A percentile compares a stretch with the other conserved stretches of the same genome.
These are phyloP conservation scores for Drosophila sucinea DNA, from an alignment of 1,140 invertebrate genomes.

Conservation along the genomic window DNA sequence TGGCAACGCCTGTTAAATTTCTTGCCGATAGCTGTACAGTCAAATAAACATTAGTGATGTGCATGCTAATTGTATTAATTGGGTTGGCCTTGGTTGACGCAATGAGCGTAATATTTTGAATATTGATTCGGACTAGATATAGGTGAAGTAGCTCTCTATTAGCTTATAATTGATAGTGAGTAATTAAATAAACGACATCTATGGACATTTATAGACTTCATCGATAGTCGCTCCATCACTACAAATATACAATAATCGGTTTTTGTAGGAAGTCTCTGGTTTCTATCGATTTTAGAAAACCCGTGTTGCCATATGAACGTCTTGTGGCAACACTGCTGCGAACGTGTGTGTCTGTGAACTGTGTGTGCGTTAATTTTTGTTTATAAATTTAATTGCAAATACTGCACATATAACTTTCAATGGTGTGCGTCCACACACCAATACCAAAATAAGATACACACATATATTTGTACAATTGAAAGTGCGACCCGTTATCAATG, in stretches of 20 bases:
- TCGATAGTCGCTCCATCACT: too few species aligned
- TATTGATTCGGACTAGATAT: too few species aligned
- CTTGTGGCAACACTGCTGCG: conserved; percentile 6
- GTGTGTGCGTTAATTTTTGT: conserved; percentile 71
- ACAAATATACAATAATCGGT: too few species aligned
- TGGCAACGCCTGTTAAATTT: not conserved
- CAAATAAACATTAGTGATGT: not conserved
- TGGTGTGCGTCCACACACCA: conserved; percentile 65
- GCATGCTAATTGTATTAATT: not conserved
- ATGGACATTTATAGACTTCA: too few species aligned
- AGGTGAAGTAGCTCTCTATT: too few species aligned
- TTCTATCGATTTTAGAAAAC: conserved; percentile 8
- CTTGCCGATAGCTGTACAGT: not conserved
- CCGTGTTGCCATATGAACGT: not conserved
- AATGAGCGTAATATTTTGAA: not conserved
- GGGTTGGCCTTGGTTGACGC: not conserved
- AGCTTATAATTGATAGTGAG: too few species aligned
- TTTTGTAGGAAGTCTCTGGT: too few species aligned
- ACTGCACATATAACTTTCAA: conserved; percentile 63
- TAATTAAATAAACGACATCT: too few species aligned
- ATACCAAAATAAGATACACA: conserved; percentile 42
- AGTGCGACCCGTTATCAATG: conserved; percentile 70
- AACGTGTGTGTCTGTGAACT: conserved; percentile 70
- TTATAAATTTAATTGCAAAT: conserved; percentile 81
- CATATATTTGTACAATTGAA: conserved; percentile 43